Percentiles rank a stretch among this genome's conserved stretches.
phyloP scores from a whole-genome alignment of 2,797 vertebrate species.

The Neomorphus geoffroyi region DNA sequence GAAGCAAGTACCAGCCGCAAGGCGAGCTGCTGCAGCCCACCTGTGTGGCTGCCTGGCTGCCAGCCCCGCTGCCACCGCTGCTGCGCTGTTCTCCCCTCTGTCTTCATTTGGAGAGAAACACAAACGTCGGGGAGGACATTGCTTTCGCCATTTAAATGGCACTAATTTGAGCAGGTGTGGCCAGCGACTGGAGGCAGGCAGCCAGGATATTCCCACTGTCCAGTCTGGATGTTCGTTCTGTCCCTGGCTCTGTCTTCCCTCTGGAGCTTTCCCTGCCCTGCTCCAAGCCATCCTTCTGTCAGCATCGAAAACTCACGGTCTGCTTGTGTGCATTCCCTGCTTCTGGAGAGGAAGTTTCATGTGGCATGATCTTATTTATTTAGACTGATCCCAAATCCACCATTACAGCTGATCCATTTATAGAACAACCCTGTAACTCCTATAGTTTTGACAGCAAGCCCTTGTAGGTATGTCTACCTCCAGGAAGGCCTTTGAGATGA shows the following conservation, averaged over 20 bases:
- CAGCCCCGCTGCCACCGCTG: rapidly evolving
- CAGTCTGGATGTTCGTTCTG: not conserved
- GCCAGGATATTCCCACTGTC: rapidly evolving
- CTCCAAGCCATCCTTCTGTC: not conserved
- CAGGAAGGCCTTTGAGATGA: conserved; percentile 75
- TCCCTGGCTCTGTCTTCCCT: not conserved
- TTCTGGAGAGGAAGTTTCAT: not conserved
- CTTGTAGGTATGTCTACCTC: conserved; percentile 32
- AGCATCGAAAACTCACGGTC: rapidly evolving
- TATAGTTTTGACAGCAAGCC: conserved; percentile 41
- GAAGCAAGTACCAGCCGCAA: not conserved
- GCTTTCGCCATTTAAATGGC: not conserved
- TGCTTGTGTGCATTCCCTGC: not conserved
- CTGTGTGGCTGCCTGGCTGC: not conserved
- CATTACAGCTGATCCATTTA: conserved; percentile 21
- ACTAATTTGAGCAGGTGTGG: not conserved
- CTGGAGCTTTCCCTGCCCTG: not conserved
- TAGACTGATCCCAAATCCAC: conserved; percentile 24
- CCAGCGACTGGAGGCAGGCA: not conserved
- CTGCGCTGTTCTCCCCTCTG: rapidly evolving
- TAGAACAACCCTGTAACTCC: conserved; percentile 3
- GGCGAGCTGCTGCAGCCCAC: not conserved
- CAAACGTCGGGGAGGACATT: not conserved
- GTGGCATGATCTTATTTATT: not conserved
- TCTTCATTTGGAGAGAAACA: not conserved